Conservation (phyloP, 2,888 invertebrate genomes). For the Melinopterus prodromus region DNA sequence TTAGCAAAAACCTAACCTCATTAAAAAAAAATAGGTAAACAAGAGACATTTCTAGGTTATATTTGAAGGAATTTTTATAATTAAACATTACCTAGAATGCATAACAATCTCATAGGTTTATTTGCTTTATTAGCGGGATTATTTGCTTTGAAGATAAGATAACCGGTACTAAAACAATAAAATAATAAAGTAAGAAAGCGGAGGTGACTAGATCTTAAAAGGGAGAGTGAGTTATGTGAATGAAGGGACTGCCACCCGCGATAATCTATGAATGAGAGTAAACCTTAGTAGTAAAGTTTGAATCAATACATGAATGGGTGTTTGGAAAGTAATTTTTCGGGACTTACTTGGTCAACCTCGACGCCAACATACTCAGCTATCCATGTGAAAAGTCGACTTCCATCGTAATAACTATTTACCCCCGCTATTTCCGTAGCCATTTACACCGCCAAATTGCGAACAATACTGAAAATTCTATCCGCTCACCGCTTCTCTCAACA, state of each 20-base stretch:
- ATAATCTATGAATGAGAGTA: not conserved
- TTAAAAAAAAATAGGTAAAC: not conserved
- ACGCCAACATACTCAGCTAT: slow-evolving; percentile 74
- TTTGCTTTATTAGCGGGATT: not conserved
- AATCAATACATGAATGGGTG: not conserved
- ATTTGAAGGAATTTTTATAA: not conserved
- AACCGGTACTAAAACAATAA: not conserved
- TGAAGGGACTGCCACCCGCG: not conserved
- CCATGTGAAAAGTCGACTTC: slow-evolving; percentile 75
- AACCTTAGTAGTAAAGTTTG: not conserved
- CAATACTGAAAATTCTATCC: not conserved
- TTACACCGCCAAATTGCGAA: not conserved
- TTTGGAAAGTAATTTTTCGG: not conserved
- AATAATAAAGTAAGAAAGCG: not conserved
- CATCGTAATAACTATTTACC: slow-evolving; percentile 65
- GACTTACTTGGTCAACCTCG: slow-evolving; percentile 81
- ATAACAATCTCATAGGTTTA: not conserved
- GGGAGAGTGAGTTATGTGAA: not conserved
- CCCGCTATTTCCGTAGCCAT: slow-evolving; percentile 15
- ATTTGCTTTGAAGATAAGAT: not conserved
- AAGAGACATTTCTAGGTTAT: not conserved
- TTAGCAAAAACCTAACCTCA: not conserved
- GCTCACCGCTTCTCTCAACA: not conserved
- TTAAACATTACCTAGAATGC: not conserved
- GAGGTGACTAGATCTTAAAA: not conserved